Base-by-base conservation (phyloP, 92 coral and sea anemone genomes). In the Palythoa caribaeorum region DNA sequence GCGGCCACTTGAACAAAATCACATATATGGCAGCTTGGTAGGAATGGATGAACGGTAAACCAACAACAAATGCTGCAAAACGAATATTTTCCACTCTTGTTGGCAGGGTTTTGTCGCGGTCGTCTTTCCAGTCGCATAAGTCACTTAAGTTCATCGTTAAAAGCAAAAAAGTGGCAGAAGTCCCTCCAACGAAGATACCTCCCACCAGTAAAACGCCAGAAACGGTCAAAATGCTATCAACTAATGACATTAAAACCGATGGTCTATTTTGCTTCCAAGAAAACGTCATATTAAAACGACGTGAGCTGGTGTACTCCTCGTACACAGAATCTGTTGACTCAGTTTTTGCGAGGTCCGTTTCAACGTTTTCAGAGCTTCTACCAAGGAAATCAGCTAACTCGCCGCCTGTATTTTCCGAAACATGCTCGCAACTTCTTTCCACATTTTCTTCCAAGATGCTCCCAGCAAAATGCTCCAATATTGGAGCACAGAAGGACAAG, bases 1-100 rank as follows among this genome's bases (percentile, higher is more conserved):
- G 36, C 5, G 84, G 36, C 92, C 92, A 89, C 5, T 80, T 87
- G 54, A 89, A 89, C 4, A 66, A 78, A 11, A 84, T 85, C 63
- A 77, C 59, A 15, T 84, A 51, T 2, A 89, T 62, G 19, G 84
- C 76, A 51, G 63, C 78, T n/a, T 73, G 73, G 85, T 88, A 89
- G 40, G 78, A 38, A 47, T 89, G 79, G 36, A 89, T 77, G 9
- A 84, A 21, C 66, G 86, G 86, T 9, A 73, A 84, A 40, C 78
- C 84, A 14, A 84, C 52, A 2, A 88, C 85, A 38, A 57, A 84
- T 3, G 77, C 89, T 12, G 92, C 70, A 9, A 77, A 80, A 21
- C 92, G 89, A 38, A 89, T 86, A 38, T 83, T 77, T 63, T 73
- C 37, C 6, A 84, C 79, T 35, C 40, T 38, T 17, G 11, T 71